Evolutionary conservation across 2,797 vertebrate genomes (phyloP).

Genomic region (Tauraco hartlaubi): DNA sequence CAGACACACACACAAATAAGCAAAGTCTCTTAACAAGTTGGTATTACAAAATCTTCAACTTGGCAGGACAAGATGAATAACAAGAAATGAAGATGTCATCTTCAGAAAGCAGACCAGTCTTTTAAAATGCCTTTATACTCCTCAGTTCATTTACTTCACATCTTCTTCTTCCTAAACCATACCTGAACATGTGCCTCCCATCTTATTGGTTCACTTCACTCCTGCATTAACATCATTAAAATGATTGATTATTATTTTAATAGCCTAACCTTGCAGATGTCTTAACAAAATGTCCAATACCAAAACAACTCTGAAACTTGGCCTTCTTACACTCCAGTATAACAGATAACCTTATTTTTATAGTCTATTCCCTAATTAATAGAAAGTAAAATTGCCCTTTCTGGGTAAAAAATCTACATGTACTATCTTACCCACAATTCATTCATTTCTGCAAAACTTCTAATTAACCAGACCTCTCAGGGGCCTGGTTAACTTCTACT

Average conservation of each 20-base stretch:
- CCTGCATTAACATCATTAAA: background rate
- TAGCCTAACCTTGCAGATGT: background rate
- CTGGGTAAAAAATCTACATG: conserved; percentile 10
- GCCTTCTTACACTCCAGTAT: background rate
- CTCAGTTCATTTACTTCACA: background rate
- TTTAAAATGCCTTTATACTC: background rate
- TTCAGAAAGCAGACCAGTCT: background rate
- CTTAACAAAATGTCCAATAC: background rate
- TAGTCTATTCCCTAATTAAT: background rate
- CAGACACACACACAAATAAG: background rate
- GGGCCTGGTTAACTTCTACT: conserved; percentile 58
- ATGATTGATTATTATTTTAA: background rate
- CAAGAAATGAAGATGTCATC: background rate
- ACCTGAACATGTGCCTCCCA: background rate
- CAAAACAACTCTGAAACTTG: background rate
- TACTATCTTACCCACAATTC: background rate
- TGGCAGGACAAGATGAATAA: background rate
- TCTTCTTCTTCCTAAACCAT: background rate
- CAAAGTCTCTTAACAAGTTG: background rate
- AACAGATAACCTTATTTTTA: background rate
- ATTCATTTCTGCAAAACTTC: conserved; percentile 38
- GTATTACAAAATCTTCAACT: background rate
- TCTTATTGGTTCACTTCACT: background rate
- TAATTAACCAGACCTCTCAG: conserved; percentile 53
- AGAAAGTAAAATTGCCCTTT: conserved; percentile 17